Conservation (phyloP, 2,888 invertebrate genomes). For the Pseudeuparius sepicola region DNA sequence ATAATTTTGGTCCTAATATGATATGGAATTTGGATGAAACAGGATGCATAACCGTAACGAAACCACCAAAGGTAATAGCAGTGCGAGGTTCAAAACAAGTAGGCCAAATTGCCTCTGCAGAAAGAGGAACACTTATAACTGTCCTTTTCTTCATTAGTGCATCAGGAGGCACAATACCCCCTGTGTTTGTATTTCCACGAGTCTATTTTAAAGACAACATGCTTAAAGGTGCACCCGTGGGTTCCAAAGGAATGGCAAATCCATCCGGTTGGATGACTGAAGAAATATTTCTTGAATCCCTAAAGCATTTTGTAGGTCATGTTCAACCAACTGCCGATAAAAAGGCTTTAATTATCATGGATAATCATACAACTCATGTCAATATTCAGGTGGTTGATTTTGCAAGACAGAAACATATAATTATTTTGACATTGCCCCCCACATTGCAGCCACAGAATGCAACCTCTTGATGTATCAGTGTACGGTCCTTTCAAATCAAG, state of each 20-base stretch:
- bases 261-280: slow-evolving; percentile 13
- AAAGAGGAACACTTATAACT: slow-evolving; percentile 8
- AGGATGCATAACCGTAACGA: slow-evolving; percentile 18
- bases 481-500: slow-evolving; percentile 16
- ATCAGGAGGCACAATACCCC: slow-evolving; percentile 12
- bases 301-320: too few relatives aligned
- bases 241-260: slow-evolving; percentile 12
- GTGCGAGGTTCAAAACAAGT: slow-evolving; percentile 16
- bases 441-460: slow-evolving; percentile 15
- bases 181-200: slow-evolving; percentile 11
- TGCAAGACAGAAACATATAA: slow-evolving; percentile 14
- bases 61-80: slow-evolving; percentile 19
- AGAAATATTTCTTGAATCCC: slow-evolving; percentile 12
- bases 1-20: slow-evolving; percentile 14
- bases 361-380: slow-evolving; percentile 10
- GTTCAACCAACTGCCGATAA: slow-evolving; percentile 13
- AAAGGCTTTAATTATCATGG: slow-evolving; percentile 13
- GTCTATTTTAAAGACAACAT: too few relatives aligned
- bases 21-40: slow-evolving; percentile 15
- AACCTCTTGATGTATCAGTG: slow-evolving; percentile 17
- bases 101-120: slow-evolving; percentile 13
- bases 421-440: slow-evolving; percentile 15
- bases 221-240: slow-evolving; percentile 5
- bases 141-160: slow-evolving; percentile 9
- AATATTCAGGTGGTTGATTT: not conserved